Evolutionary conservation across 1,140 invertebrate genomes (phyloP), one percentile per base, ranked within the genome.

Genomic region (Rhopalosiphum padi): DNA sequence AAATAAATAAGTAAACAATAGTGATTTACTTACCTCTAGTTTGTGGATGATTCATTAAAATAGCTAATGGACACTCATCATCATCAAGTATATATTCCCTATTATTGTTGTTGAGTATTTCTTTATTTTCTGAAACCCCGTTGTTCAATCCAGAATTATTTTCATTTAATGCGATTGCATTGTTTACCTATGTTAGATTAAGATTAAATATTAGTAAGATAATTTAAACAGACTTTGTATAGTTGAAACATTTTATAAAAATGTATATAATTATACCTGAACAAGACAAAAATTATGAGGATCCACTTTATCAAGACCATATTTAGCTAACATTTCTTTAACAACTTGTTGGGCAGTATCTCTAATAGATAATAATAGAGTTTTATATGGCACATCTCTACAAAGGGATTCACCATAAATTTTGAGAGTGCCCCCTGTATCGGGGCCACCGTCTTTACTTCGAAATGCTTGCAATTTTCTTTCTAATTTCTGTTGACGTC

Each of bases 361-460:
- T 85, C 98, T 96, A 25, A 99, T 97, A 37, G 99, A 99, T 53
- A 99, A 96, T 94, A 99, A 96, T 77, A 99, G 96, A 6, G 99
- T 99, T 96, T 99, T 99, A 95, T 99, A 99, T 83, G 99, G 99
- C 94, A 99, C 98, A 96, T 99, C 99, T 94, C 98, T 97, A 95
- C 98, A 98, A 18, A 99, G 96, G 25, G 98, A 98, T 95, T 99
- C 98, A 46, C 99, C 99, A 95, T 99, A 99, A 94, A 99, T 99
- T 96, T 99, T 99, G 46, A 99, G 95, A 11, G 99, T 99, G 88
- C 99, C 99, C 90, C 99, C 98, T 95, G 96, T 96, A 94, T 96
- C 96, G 23, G 96, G 96, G 22, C 96, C 96, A 53, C 95, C 95
- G 85, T 95, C 95, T 94, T 98, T 98, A 94, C 97, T 98, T 48